phyloP scores from a whole-genome alignment of 2,888 invertebrate genomes.

The Hemithea aestivaria region DNA sequence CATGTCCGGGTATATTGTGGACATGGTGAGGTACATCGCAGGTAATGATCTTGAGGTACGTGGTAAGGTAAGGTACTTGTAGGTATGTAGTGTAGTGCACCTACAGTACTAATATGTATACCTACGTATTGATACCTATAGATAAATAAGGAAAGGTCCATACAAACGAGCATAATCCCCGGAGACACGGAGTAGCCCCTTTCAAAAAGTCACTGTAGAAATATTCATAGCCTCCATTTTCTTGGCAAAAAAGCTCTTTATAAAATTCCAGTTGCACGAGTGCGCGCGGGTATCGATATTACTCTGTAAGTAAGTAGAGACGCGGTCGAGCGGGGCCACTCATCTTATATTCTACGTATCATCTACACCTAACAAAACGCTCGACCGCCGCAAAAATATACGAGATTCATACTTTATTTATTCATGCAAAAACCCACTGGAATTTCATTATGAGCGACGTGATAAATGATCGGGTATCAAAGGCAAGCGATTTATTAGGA shows the following conservation, averaged over 20 bases:
- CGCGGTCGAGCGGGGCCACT: conserved; percentile 15
- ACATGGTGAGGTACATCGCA: no score
- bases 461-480: conserved; percentile 53
- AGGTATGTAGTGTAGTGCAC: no score
- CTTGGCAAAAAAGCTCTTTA: conserved; percentile 41
- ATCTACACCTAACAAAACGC: conserved; percentile 26
- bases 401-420: conserved; percentile 31
- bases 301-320: conserved; percentile 23
- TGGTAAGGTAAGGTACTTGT: no score
- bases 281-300: conserved; percentile 36
- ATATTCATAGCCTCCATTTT: conserved; percentile 47
- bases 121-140: no score
- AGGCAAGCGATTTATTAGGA: conserved; percentile 52
- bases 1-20: no score
- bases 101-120: no score
- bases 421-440: conserved; percentile 33
- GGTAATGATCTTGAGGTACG: no score
- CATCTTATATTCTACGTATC: conserved; percentile 33
- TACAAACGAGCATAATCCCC: conserved; percentile 28
- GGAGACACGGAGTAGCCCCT: conserved; percentile 40
- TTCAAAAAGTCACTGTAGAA: conserved; percentile 38
- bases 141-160: neutral
- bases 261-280: conserved; percentile 39
- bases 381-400: conserved; percentile 22
- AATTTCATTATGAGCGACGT: conserved; percentile 33